Conservation (phyloP, 2,113 vertebrate species). For the Dipodomys stephensi region DNA sequence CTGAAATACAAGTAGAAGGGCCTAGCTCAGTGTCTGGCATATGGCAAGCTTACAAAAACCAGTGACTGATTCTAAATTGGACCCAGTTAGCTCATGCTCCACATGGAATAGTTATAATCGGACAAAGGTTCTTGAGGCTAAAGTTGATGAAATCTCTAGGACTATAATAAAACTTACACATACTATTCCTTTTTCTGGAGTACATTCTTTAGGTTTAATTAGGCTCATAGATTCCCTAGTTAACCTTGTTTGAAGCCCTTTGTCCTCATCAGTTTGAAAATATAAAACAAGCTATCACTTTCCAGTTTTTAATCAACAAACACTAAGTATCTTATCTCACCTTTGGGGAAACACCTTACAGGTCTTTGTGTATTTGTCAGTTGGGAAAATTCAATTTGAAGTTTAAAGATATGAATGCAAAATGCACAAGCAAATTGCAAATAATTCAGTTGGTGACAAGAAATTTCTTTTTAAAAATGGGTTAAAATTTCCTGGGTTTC, state of each 20-base stretch:
- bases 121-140: not conserved
- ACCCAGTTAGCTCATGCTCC: not conserved
- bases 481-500: not conserved
- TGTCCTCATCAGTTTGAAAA: slow-evolving; percentile 7
- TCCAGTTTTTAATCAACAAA: not conserved
- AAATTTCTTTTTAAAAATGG: not conserved
- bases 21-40: not conserved
- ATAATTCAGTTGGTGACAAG: not conserved
- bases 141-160: not conserved
- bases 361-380: not conserved
- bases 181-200: not conserved
- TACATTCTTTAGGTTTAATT: slow-evolving; percentile 10
- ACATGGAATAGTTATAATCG: not conserved
- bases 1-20: not conserved
- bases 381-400: not conserved
- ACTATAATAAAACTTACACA: not conserved
- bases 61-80: not conserved
- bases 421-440: not conserved
- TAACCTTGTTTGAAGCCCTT: not conserved
- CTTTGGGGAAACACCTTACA: not conserved
- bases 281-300: not conserved
- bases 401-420: not conserved
- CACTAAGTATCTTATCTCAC: not conserved
- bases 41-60: not conserved
- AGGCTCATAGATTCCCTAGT: not conserved